These are phyloP conservation scores for Drosophila tsacasi DNA, from an alignment of 1,140 invertebrate genomes.

Conservation along the genomic window DNA sequence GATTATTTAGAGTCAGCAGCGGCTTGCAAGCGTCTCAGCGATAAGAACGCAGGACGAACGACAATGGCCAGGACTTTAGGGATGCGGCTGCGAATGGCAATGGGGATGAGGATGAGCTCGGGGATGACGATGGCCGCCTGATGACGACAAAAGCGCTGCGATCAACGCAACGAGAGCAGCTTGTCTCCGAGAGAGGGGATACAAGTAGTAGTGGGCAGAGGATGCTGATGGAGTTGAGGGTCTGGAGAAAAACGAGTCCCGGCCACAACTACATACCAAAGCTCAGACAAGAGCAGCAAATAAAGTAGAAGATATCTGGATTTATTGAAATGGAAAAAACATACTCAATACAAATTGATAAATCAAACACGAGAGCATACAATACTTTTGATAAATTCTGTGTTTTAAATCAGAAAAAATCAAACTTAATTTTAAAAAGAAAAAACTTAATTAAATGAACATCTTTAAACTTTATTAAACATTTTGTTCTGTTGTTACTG, in stretches of 20 bases:
- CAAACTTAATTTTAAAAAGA: background rate
- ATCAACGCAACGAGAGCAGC: conserved; percentile 36
- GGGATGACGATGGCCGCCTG: conserved; percentile 23
- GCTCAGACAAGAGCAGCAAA: background rate
- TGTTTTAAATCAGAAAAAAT: background rate
- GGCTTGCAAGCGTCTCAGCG: conserved; percentile 79
- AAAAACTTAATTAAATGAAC: background rate
- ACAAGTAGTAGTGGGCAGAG: background rate
- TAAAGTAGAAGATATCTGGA: background rate
- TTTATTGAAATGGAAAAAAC: background rate
- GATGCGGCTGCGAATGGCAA: conserved; percentile 26
- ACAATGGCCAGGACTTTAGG: conserved; percentile 56
- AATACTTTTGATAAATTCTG: background rate
- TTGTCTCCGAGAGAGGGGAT: background rate
- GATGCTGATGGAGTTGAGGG: background rate
- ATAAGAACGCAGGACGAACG: conserved; percentile 75
- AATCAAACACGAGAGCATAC: background rate
- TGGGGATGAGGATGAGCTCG: conserved; percentile 21
- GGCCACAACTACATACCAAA: conserved; percentile 1
- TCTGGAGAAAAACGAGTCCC: background rate
- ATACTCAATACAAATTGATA: background rate
- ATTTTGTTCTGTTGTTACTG: background rate
- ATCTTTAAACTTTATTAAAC: background rate
- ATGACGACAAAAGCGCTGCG: conserved; percentile 59
- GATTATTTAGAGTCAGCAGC: conserved; percentile 83